Evolutionary conservation across 2,797 vertebrate genomes (phyloP), one percentile per base, ranked within the genome.

Genomic region (Lacerta agilis): DNA sequence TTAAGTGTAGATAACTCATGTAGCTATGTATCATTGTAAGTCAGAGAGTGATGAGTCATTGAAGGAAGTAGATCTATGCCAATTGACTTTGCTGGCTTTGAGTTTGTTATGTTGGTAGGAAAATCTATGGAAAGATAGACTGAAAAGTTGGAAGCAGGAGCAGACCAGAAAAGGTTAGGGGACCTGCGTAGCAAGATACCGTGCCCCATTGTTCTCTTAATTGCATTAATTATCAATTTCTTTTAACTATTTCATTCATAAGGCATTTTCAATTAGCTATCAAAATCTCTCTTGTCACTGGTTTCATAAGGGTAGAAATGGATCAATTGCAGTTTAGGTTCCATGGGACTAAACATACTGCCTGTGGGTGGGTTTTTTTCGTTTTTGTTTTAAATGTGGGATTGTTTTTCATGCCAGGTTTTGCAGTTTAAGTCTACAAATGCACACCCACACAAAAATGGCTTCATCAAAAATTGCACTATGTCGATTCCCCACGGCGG

Each of bases 401-500:
- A 45, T 38, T 64, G 18, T 82, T 85, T 23, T 41, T 49, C 76
- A 78, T 87, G 85, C 67, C 73, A 75, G 33, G 8, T 55, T 84
- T 79, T 80, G 55, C 36, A 36, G 29, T 64, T 82, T 36, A 72
- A 83, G 61, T 58, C 43, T 55, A 58, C 43, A 79, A 33, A 79
- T 43, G 38, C 25, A 79, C 33, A 33, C 33, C n/a, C n/a, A 79
- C 27, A 83, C 29, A 85, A 25, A 80, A 80, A 81, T 78, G 29
- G 13, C 36, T 79, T 83, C n/a, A 82, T 79, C 75, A 83, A 86
- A 84, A 81, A 87, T 43, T 90, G 71, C 61, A 82, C 45, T 36
- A n/a, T n/a, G n/a, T n/a, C n/a, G n/a, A n/a, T n/a, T n/a, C n/a
- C n/a, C n/a, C n/a, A n/a, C n/a, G n/a, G n/a, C n/a, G n/a, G n/a